Percentiles rank a stretch among this genome's conserved stretches.
Evolutionary conservation across 2,113 vertebrate genomes (phyloP).

Genomic region (Tupaia chinensis): DNA sequence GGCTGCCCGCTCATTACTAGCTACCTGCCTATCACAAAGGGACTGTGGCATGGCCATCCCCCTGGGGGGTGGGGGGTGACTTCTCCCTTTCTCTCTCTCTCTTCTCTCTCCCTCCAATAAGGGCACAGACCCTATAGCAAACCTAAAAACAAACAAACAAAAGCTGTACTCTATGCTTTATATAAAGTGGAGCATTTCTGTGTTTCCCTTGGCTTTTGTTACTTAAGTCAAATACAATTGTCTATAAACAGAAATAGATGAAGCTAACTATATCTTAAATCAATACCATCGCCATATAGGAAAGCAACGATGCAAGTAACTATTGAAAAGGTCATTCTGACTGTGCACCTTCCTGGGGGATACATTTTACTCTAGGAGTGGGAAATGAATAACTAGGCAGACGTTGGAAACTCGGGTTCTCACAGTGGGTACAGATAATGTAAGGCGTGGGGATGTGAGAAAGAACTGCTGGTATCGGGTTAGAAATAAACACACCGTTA

Average conservation of each 20-base stretch:
- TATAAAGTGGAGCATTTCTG: not conserved
- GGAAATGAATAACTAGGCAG: too few relatives aligned
- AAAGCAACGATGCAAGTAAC: not conserved
- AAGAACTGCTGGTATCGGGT: fast-evolving
- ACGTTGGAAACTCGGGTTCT: not conserved
- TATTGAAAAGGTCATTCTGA: not conserved
- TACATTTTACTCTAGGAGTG: not conserved
- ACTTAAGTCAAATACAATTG: not conserved
- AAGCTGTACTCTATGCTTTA: not conserved
- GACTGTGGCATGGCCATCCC: too few relatives aligned
- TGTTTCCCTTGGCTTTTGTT: not conserved
- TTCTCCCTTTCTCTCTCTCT: too few relatives aligned
- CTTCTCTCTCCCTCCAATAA: too few relatives aligned
- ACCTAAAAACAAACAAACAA: too few relatives aligned
- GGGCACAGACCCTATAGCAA: too few relatives aligned
- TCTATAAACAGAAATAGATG: not conserved
- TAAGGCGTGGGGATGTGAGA: fast-evolving
- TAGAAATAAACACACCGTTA: too few relatives aligned
- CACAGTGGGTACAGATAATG: not conserved
- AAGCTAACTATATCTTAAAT: fast-evolving
- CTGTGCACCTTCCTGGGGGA: not conserved
- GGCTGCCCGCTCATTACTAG: too few relatives aligned
- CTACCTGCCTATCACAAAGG: too few relatives aligned
- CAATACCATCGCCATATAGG: not conserved
- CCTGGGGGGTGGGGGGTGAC: too few relatives aligned